Conservation (phyloP, 2,797 vertebrate genomes). For the Spinus pinus region DNA sequence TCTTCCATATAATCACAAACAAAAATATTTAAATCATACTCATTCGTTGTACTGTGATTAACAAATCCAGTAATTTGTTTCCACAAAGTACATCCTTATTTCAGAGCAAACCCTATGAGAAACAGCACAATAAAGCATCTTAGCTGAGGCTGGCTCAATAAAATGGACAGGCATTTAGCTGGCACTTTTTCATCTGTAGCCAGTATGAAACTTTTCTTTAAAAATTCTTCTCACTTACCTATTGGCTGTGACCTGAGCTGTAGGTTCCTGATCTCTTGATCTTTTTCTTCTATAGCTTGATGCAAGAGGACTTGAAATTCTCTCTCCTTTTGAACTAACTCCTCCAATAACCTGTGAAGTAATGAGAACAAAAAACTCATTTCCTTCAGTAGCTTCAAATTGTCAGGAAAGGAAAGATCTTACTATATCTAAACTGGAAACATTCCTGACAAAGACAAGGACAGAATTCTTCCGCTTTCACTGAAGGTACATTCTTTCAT, state of each 20-base stretch:
- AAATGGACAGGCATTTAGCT: neutral
- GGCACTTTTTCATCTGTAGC: neutral
- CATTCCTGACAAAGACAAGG: neutral
- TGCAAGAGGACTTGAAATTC: conserved; percentile 93
- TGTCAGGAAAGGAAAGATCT: neutral
- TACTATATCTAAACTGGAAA: neutral
- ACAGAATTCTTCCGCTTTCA: neutral
- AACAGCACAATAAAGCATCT: neutral
- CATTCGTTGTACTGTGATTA: neutral
- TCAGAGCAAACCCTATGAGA: neutral
- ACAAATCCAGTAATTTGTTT: conserved; percentile 18
- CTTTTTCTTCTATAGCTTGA: conserved; percentile 92
- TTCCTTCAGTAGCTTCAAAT: neutral
- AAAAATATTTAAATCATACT: neutral
- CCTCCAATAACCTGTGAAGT: conserved; percentile 86
- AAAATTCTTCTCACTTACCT: conserved; percentile 74
- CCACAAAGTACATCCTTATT: neutral
- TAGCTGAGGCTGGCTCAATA: neutral
- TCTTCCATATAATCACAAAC: neutral
- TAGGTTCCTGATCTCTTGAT: conserved; percentile 91
- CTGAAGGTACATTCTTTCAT: neutral
- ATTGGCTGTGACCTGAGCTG: conserved; percentile 84
- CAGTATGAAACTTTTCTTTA: neutral
- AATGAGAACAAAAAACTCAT: neutral
- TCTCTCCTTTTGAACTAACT: conserved; percentile 91